Evolutionary conservation across 2,797 vertebrate species (phyloP), one percentile per base, ranked within the genome.

Genomic region (Paedocypris micromegethes): DNA sequence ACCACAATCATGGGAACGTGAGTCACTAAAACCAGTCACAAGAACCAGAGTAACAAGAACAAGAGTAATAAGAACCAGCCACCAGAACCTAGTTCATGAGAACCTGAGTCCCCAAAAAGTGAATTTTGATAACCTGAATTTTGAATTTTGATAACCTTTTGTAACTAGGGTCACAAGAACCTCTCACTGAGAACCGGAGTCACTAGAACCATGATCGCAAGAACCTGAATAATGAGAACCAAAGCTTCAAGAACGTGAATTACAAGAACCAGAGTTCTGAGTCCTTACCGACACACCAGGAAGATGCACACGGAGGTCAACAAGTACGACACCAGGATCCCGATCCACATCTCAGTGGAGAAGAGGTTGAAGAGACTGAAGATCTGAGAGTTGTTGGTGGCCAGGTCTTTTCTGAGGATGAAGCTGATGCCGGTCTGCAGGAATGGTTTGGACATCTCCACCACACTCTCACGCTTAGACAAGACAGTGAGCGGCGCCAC

Each of bases 371-470:
- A 81, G 75, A 95, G 90, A 71, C 89, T 86, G 78, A 94, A 88
- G 53, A 86, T 64, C 0, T 85, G 85, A 2, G 83, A 53, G 0
- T 88, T 83, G 2, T 88, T 85, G 0, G 82, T 74, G 5, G 53
- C 53, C 0, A 67, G 6, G 46, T 91, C 89, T 59, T 86, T 92
- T 8, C 76, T 83, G 42, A 94, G 65, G 72, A 96, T 39, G 83
- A 96, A 94, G 45, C 92, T 83, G 0, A 95, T 82, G 0, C 94
- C 94, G 0, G 91, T 95, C 66, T 93, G 90, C 83, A 95, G 89
- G 85, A 94, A 96, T 0, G 93, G 93, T 0, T 90, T 89, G 70
- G 87, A 92, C 88, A 94, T 92, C 64, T 93, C 91, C 42, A 95
- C 87, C 0, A 8, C 81, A 5, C 72, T 82, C 68, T 92, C 93